Evolutionary conservation across 1,140 invertebrate species (phyloP), one percentile per base, ranked within the genome.

Genomic region (Polypedilum pembai): DNA sequence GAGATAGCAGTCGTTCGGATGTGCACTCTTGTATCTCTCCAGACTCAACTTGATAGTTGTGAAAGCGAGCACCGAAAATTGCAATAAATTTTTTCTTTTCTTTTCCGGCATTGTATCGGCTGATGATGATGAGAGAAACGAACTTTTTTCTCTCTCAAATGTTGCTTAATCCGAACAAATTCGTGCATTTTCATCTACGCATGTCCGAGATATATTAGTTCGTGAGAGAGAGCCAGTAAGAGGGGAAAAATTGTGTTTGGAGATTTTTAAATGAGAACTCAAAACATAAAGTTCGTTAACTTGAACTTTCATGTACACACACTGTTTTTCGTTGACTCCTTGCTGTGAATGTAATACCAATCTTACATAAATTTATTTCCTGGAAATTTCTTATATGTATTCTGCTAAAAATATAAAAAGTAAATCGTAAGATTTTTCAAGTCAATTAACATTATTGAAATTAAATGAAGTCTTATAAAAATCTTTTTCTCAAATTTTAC

Each of bases 201-300:
- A 56, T 56, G 45, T 56, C 45, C n/a, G 12, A n/a, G 12, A 56
- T 56, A 33, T 33, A 33, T 5, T 4, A 56, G 45, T 56, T 15
- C n/a, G 45, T 56, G 1, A 56, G 3, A 4, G 10, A 12, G n/a
- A n/a, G 45, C 1, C 8, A 33, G 5, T 3, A 45, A 15, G 12
- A 12, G 3, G 45, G 12, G 45, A 56, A 56, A 10, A 56, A 4
- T 7, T 66, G n/a, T n/a, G n/a, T n/a, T 66, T 66, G n/a, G 18
- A 69, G 65, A 69, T 21, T 69, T 56, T 56, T 18, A 10, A 33
- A 33, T 33, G 24, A 3, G 24, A 33, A 69, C 18, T 18, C 65
- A 21, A 20, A 69, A 20, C 17, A 56, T 56, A 69, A 69, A 69
- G 65, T 69, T 69, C 65, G 65, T 69, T 69, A 69, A 69, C 65